phyloP scores from a whole-genome alignment of 2,113 vertebrate species.

The Xyrauchen texanus region DNA sequence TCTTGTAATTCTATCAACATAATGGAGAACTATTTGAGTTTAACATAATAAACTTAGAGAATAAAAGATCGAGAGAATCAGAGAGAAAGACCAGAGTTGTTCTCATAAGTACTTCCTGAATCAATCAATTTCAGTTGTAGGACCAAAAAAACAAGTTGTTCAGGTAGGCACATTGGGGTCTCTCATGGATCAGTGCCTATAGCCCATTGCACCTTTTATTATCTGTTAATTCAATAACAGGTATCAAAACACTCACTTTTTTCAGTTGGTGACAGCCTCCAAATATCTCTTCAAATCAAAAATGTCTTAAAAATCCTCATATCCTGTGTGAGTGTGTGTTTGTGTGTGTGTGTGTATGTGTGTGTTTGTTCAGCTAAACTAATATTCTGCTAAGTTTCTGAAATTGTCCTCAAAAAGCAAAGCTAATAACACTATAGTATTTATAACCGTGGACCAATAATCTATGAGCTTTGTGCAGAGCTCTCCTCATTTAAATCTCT shows the following conservation, averaged over 20 bases:
- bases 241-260: constrained; percentile 33
- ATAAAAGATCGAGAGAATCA: neutral
- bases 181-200: constrained; percentile 54
- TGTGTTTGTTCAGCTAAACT: no score
- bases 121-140: constrained; percentile 45
- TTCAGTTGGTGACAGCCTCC: neutral
- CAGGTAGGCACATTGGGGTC: constrained; percentile 16
- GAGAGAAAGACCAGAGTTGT: neutral
- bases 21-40: neutral
- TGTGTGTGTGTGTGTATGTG: no score
- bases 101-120: constrained; percentile 56
- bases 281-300: constrained; percentile 44
- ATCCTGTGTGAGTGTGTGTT: neutral
- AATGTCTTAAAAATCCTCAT: constrained; percentile 28
- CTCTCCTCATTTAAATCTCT: constrained; percentile 30
- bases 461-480: neutral
- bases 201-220: constrained; percentile 18
- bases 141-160: constrained; percentile 38
- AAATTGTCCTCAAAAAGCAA: no score
- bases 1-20: neutral
- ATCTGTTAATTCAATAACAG: constrained; percentile 44
- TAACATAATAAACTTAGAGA: neutral
- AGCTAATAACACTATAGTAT: no score
- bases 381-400: no score
- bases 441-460: no score